These are phyloP conservation scores for Lycia hirtaria DNA, from an alignment of 2,888 invertebrate genomes.

Conservation along the genomic window DNA sequence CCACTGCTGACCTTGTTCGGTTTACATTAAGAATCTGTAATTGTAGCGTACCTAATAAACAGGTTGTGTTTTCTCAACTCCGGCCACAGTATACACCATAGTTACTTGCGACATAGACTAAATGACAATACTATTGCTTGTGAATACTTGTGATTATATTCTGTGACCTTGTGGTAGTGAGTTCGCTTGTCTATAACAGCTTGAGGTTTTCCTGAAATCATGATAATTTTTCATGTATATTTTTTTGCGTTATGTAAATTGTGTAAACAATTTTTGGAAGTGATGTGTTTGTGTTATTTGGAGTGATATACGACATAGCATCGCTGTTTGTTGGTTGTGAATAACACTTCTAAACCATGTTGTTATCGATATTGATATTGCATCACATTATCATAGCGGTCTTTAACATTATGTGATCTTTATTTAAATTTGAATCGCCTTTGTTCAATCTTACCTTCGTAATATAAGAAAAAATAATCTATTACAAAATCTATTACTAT, in stretches of 20 bases:
- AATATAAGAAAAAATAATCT: too few species aligned
- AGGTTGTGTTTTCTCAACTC: slow-evolving; percentile 38
- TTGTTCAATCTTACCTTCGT: too few species aligned
- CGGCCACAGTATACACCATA: background rate
- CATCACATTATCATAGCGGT: too few species aligned
- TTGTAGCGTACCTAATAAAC: slow-evolving; percentile 30
- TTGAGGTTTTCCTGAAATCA: slow-evolving; percentile 17
- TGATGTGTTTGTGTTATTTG: background rate
- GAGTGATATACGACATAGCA: too few species aligned
- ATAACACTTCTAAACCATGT: too few species aligned
- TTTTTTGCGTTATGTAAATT: background rate
- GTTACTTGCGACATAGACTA: background rate
- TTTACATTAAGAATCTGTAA: slow-evolving; percentile 37
- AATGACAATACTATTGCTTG: background rate
- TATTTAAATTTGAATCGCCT: too few species aligned
- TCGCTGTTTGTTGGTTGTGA: too few species aligned
- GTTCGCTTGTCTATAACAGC: slow-evolving; percentile 14
- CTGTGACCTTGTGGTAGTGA: slow-evolving; percentile 27
- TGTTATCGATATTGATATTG: too few species aligned
- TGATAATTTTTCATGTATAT: slow-evolving; percentile 11
- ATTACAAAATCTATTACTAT: too few species aligned
- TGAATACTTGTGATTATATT: background rate
- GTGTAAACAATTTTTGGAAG: background rate
- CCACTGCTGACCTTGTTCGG: slow-evolving; percentile 40
- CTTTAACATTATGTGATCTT: too few species aligned